A percentile compares a stretch with the other conserved stretches of the same genome.
These are phyloP conservation scores for Nautilus pompilius DNA, from an alignment of 1,140 invertebrate genomes.

Conservation along the genomic window DNA sequence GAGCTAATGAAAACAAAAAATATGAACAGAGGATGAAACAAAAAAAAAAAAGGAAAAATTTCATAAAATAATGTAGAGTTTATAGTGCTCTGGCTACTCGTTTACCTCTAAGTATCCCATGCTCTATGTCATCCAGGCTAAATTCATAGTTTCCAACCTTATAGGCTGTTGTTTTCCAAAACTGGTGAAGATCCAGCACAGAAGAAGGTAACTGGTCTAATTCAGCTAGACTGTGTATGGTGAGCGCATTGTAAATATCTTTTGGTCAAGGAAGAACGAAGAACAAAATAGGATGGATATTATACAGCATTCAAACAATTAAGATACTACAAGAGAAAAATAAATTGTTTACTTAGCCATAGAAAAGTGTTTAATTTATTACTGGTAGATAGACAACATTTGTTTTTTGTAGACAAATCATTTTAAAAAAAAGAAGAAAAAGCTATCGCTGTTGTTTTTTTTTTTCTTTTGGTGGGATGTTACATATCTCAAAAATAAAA, in stretches of 20 bases:
- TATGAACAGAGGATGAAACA: too few relatives aligned
- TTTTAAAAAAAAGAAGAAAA: too few relatives aligned
- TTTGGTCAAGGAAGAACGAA: not conserved
- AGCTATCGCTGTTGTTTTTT: too few relatives aligned
- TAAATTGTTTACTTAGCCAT: not conserved
- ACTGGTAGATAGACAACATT: not conserved
- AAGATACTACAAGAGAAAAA: not conserved
- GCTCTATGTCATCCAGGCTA: conserved; percentile 55
- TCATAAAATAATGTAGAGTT: too few relatives aligned
- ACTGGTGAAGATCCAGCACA: conserved; percentile 48
- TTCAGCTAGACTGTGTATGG: conserved; percentile 47
- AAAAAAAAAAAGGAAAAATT: too few relatives aligned
- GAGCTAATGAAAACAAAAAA: too few relatives aligned
- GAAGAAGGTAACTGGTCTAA: conserved; percentile 36
- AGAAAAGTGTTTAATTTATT: not conserved
- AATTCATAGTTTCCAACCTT: conserved; percentile 45
- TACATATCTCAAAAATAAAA: too few relatives aligned
- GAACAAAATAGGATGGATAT: not conserved
- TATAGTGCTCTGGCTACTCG: too few relatives aligned
- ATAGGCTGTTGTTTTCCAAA: conserved; percentile 52
- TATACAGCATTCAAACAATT: not conserved
- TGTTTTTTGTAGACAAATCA: too few relatives aligned
- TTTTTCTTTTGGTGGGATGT: too few relatives aligned
- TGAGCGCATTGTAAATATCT: conserved; percentile 52
- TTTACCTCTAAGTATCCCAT: conserved; percentile 53